Evolutionary conservation across 2,888 invertebrate genomes (phyloP), one percentile per base, ranked within the genome.

Genomic region (Orthonevra nobilis): DNA sequence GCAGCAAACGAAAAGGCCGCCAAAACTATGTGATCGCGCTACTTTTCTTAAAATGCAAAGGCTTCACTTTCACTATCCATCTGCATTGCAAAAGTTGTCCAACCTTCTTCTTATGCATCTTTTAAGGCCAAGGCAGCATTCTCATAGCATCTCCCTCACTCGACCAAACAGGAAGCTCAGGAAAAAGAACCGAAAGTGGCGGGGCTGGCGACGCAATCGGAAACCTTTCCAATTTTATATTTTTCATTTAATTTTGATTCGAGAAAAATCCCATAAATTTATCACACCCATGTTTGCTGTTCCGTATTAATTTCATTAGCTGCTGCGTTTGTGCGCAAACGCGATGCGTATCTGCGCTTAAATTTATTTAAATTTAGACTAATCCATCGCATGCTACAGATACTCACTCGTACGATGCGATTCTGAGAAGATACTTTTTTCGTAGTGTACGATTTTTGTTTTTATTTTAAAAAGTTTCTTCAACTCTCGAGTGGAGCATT

Each of bases 51-150:
- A 42, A 28, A n/a, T 50, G 34, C 34, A 50, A 44, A 52, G 46
- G 23, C 46, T 36, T 70, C 30, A 58, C 77, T 77, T 77, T 77
- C 77, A 77, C 77, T 77, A 72, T 77, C 28, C 72, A 60, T 70
- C 46, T 50, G 52, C 50, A 38, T 40, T 20, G 38, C 56, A 54
- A 44, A 23, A 58, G 58, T 26, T 60, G 64, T 64, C 70, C 52
- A 19, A n/a, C n/a, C n/a, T n/a, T n/a, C n/a, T n/a, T 70, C 75
- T 75, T 63, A 75, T 58, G 48, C 75, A 48, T 15, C 34, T 63
- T 58, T 60, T 66, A 66, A 64, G 70, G 77, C 72, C 77, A 77
- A 72, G 77, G 63, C 64, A 44, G 48, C 58, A 44, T 38, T 58
- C 44, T 42, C n/a, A n/a, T n/a, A n/a, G n/a, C n/a, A n/a, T 58